Evolutionary conservation across 2,797 vertebrate species (phyloP), one percentile per base, ranked within the genome.

Genomic region (Clarias fuscus): DNA sequence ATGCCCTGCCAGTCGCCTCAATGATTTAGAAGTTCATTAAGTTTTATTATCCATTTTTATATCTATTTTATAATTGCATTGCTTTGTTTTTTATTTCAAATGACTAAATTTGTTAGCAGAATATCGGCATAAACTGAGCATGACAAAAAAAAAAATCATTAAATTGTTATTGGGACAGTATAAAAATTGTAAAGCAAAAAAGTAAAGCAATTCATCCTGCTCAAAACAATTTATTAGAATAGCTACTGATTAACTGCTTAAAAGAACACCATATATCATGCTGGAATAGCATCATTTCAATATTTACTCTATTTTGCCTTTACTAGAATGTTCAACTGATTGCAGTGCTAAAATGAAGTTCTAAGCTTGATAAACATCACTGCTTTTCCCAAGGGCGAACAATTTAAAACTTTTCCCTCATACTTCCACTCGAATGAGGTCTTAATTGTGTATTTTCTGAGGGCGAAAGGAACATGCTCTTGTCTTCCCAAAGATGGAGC

Each of bases 1-100:
- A 70, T 59, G 18, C 33, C 62, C 11, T 85, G 86, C 64, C 61
- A 37, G 83, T 48, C 8, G 1, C 59, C 33, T 87, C 24, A 76
- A 76, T n/a, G n/a, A 58, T 48, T 33, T 33, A n/a, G 24, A 83
- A 37, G 48, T 65, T 84, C 37, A 87, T 87, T 80, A 72, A 40
- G 72, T 84, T 61, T 79, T 72, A 37, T 37, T 84, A 79, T 80
- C 22, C n/a, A 48, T 48, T 87, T 84, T 20, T 10, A 71, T 62
- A 64, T 10, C 58, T 24, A 30, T 84, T 71, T 56, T 83, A n/a
- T 67, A 67, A 53, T 48, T 70, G 56, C 10, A 83, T 56, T 22
- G 53, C 4, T 64, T 24, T 40, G 20, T 56, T 78, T 48, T 70
- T 67, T 20, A 24, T 30, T 8, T 43, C 53, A 61, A 71, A 83